A percentile compares a stretch with the other conserved stretches of the same genome.
Conservation (phyloP, 2,797 vertebrate species). For the Notolepis coatsorum region DNA sequence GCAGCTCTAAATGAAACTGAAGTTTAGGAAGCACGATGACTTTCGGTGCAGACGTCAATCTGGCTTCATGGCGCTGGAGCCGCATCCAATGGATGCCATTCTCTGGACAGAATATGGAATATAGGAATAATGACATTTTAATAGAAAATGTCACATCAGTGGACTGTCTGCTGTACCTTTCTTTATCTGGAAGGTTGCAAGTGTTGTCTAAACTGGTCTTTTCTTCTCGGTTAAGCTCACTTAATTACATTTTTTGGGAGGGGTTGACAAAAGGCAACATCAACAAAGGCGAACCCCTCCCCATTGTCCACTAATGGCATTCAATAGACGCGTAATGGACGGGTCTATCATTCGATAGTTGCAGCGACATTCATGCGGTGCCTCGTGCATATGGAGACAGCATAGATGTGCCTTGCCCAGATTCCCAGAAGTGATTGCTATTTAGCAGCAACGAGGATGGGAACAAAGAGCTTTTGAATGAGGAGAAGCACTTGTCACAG, state of each 20-base stretch:
- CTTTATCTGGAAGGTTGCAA: constrained; percentile 83
- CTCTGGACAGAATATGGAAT: constrained; percentile 48
- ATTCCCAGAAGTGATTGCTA: constrained; percentile 97
- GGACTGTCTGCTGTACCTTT: constrained; percentile 44
- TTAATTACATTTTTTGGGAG: constrained; percentile 97
- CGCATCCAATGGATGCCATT: constrained; percentile 42
- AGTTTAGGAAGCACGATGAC: too few species aligned
- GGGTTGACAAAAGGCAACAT: constrained; percentile 89
- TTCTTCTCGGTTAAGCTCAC: constrained; percentile 89
- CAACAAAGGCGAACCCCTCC: constrained; percentile 91
- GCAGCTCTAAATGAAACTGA: too few species aligned
- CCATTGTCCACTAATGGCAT: constrained; percentile 93
- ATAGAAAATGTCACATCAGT: constrained; percentile 53
- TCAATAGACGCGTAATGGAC: constrained; percentile 95
- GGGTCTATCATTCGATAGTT: constrained; percentile 91
- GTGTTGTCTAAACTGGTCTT: constrained; percentile 88
- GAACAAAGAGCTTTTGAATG: constrained; percentile 93
- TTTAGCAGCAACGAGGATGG: constrained; percentile 88
- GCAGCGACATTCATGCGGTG: constrained; percentile 88
- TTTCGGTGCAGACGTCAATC: constrained; percentile 41
- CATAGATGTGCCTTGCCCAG: constrained; percentile 84
- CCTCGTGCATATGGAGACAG: constrained; percentile 84
- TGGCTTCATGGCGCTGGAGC: not conserved
- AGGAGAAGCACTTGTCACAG: constrained; percentile 91
- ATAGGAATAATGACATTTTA: constrained; percentile 55